phyloP scores from a whole-genome alignment of 2,113 vertebrate species.

The Notiomystis cincta region DNA sequence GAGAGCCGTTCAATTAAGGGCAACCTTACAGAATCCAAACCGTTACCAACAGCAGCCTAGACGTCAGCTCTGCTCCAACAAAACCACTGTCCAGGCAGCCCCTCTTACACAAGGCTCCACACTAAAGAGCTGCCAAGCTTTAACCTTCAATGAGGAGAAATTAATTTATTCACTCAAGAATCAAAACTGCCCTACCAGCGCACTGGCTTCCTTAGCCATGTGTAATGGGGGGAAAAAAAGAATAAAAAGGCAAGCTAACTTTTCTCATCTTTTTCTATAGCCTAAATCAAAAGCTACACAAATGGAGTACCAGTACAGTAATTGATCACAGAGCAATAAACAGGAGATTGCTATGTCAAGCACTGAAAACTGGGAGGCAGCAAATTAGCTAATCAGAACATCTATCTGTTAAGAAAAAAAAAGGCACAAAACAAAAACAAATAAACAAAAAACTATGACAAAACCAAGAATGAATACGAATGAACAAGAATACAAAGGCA shows the following conservation, averaged over 20 bases:
- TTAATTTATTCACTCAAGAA: background rate
- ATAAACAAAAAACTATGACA: background rate
- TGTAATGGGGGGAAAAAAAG: no score
- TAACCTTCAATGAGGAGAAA: background rate
- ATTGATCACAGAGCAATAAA: background rate
- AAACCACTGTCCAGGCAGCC: background rate
- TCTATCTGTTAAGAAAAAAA: background rate
- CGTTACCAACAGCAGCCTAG: slow-evolving; percentile 1
- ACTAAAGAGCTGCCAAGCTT: background rate
- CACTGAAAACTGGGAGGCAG: background rate
- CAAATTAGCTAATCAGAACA: background rate
- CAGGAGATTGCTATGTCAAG: background rate
- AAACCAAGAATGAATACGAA: background rate
- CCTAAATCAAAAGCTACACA: background rate
- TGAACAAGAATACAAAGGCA: background rate
- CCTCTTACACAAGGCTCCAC: slow-evolving; percentile 5
- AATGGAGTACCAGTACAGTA: background rate
- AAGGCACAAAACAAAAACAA: background rate
- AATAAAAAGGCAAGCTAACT: background rate
- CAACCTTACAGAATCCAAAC: slow-evolving; percentile 26
- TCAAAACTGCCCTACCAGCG: background rate
- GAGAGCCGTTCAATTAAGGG: slow-evolving; percentile 27
- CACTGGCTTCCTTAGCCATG: background rate
- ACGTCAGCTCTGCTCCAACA: background rate
- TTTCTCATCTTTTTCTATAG: background rate